phyloP scores from a whole-genome alignment of 1,140 invertebrate species.

The Drosophila biarmipes region DNA sequence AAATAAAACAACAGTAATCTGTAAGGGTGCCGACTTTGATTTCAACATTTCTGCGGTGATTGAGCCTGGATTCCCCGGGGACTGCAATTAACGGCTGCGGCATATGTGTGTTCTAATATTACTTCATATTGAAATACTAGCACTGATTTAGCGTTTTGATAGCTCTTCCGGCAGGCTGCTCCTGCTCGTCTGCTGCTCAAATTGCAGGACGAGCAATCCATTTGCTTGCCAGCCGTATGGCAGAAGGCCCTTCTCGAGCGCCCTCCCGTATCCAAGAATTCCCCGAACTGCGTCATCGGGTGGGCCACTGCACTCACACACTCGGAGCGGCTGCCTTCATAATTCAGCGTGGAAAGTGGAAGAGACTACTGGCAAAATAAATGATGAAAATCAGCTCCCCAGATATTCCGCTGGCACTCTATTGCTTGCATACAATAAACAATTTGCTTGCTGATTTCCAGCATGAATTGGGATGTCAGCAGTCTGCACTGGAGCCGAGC shows the following conservation, averaged over 20 bases:
- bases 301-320: constrained; percentile 7
- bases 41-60: neutral
- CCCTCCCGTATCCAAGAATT: constrained; percentile 45
- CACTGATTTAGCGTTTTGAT: constrained; percentile 50
- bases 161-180: constrained; percentile 10
- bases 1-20: too few relatives aligned
- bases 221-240: constrained; percentile 59
- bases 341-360: constrained; percentile 69
- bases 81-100: neutral
- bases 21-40: neutral
- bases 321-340: constrained; percentile 46
- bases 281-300: constrained; percentile 61
- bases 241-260: neutral
- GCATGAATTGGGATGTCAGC: constrained; percentile 70
- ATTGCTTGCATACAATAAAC: constrained; percentile 64
- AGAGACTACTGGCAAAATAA: constrained; percentile 62
- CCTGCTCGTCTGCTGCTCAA: constrained; percentile 14
- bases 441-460: constrained; percentile 55
- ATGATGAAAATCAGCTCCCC: constrained; percentile 76
- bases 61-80: neutral
- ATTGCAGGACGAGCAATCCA: constrained; percentile 55
- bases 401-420: constrained; percentile 60
- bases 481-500: constrained; percentile 46
- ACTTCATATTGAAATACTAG: constrained; percentile 41
- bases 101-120: constrained; percentile 51